phyloP scores from a whole-genome alignment of 2,113 vertebrate genomes.

The Sprattus sprattus region DNA sequence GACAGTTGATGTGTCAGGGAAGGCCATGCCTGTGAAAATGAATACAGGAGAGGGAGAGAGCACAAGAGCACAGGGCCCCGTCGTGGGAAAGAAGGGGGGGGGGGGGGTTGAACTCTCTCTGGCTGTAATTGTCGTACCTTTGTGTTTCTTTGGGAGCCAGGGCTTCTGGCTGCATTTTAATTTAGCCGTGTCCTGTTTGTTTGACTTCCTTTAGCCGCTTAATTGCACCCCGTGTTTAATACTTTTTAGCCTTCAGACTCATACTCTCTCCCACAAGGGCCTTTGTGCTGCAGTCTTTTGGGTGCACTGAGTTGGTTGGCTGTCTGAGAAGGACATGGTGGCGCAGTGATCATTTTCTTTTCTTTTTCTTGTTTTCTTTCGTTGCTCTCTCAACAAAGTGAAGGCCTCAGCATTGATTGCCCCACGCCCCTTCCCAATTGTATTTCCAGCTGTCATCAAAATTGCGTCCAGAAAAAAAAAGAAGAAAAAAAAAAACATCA shows the following conservation, averaged over 20 bases:
- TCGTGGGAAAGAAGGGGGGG: not conserved
- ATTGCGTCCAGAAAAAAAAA: not conserved
- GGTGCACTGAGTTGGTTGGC: not conserved
- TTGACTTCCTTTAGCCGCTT: not conserved
- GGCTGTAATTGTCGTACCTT: not conserved
- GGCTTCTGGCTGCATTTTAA: conserved; percentile 6
- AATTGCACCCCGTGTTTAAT: not conserved
- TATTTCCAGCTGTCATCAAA: not conserved
- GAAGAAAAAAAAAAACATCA: not conserved
- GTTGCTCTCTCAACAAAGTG: not conserved
- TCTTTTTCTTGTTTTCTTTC: not conserved
- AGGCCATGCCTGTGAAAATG: conserved; percentile 29
- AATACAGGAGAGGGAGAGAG: conserved; percentile 36
- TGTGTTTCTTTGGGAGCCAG: not conserved
- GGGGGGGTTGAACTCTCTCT: not conserved
- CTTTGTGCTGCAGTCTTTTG: not conserved
- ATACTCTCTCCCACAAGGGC: not conserved
- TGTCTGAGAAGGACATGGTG: not conserved
- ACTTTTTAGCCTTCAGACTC: not conserved
- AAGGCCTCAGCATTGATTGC: not conserved
- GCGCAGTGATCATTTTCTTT: not conserved
- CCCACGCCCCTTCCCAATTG: not conserved
- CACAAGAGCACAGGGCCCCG: conserved; percentile 9
- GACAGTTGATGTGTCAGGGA: conserved; percentile 32
- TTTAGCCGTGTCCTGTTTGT: not conserved